Evolutionary conservation across 2,888 invertebrate genomes (phyloP), one percentile per base, ranked within the genome.

Genomic region (Trilocha varians): DNA sequence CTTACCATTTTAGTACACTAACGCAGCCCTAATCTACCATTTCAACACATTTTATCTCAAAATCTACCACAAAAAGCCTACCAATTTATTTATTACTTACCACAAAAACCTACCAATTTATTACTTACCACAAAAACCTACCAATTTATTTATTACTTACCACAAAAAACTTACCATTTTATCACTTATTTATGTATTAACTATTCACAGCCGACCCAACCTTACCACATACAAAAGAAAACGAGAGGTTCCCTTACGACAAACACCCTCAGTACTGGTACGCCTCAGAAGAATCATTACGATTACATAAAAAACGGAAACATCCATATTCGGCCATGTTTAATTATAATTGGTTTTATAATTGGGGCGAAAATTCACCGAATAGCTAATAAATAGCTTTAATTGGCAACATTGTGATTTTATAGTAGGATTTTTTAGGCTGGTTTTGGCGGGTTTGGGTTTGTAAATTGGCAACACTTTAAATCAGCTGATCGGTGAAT

Each of bases 191-290:
- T 4, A 9, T 33, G 38, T 33, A 6, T 65, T 60, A 15, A 16
- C 0, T 70, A 3, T 11, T 2, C 25, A 25, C 25, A 84, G 84
- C 54, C 11, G 72, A 78, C 16, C 63, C 69, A 0, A 55, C 62
- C 0, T 75, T 75, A 45, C 73, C 79, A 0, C 78, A 73, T 53
- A 66, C 66, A 2, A 78, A 76, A 14, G 83, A 83, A 42, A 66
- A 82, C 0, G 57, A 68, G 1, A 78, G 72, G 25, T 84, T 70
- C 16, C 70, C 82, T 0, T 80, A 71, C 45, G 78, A 80, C 53
- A 76, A 74, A 33, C 78, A 48, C 52, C 84, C 84, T 0, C 84
- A 85, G 37, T 79, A 65, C 46, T 85, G 83, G 83, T 85, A 82
- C 43, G 83, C 84, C 0, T 79, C 79, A 0, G 84, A 85, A 32